These are phyloP conservation scores for Murina feae DNA, from an alignment of 2,113 vertebrate genomes.

Conservation along the genomic window DNA sequence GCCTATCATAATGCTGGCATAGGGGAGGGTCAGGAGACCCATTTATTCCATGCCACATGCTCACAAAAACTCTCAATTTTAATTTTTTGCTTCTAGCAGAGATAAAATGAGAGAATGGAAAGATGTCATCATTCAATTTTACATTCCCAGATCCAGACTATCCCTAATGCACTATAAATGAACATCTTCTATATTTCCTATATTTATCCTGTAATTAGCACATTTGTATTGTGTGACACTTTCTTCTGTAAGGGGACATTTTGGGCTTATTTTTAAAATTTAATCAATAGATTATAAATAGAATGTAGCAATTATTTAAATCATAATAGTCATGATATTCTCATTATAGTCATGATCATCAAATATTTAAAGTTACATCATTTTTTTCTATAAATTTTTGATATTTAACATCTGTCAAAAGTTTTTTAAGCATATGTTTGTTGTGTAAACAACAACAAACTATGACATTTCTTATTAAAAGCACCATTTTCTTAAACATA, in stretches of 20 bases:
- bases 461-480: not conserved
- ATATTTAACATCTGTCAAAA: not conserved
- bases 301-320: not conserved
- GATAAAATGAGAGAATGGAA: not conserved
- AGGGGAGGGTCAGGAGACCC: not conserved
- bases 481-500: not conserved
- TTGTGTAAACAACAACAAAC: not conserved
- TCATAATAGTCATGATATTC: not conserved
- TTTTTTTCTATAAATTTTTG: not conserved
- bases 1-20: fast-evolving
- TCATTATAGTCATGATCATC: not conserved
- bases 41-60: not conserved
- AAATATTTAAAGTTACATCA: slow-evolving; percentile 3
- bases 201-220: slow-evolving; percentile 39
- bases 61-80: not conserved
- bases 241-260: not conserved
- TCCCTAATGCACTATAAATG: not conserved
- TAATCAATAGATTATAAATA: not conserved
- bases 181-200: not conserved
- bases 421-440: not conserved
- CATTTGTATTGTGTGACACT: slow-evolving; percentile 43
- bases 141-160: not conserved
- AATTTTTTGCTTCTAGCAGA: not conserved
- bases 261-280: slow-evolving; percentile 35
- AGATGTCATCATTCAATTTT: not conserved